Percentiles rank a stretch among this genome's conserved stretches.
These are phyloP conservation scores for Campylomormyrus tamandua DNA, from an alignment of 2,113 vertebrate genomes.

Conservation along the genomic window DNA sequence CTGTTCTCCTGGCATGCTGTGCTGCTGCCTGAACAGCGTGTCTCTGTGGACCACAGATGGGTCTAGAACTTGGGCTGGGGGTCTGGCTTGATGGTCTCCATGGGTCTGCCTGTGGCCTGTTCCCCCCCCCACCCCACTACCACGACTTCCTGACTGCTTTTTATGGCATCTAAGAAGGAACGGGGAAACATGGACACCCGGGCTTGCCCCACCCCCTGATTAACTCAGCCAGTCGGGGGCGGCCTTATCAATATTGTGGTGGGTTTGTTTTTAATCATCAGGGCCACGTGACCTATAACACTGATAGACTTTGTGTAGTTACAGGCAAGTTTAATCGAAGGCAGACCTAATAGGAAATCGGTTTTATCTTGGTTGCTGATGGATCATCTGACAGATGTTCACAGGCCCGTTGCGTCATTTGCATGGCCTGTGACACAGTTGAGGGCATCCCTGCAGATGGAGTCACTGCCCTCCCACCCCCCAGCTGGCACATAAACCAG, in stretches of 20 bases:
- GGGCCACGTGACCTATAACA: neutral
- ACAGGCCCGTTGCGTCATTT: neutral
- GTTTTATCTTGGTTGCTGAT: neutral
- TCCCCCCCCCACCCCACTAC: neutral
- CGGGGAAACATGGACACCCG: neutral
- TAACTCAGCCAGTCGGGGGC: neutral
- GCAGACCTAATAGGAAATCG: neutral
- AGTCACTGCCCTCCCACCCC: neutral
- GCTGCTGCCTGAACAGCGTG: neutral
- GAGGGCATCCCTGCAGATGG: neutral
- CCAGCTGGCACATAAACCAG: neutral
- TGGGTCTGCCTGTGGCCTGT: neutral
- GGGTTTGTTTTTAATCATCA: conserved; percentile 29
- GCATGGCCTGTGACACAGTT: neutral
- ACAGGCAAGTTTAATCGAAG: neutral
- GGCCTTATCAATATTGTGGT: conserved; percentile 18
- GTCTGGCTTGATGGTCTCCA: neutral
- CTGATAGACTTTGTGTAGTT: neutral
- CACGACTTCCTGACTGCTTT: conserved; percentile 11
- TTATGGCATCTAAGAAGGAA: conserved; percentile 26
- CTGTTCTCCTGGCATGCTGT: conserved; percentile 21
- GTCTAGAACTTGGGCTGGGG: neutral
- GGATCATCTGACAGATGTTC: neutral
- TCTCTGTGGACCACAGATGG: neutral
- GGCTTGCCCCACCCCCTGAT: neutral